These are phyloP conservation scores for Agrochola lychnidis DNA, from an alignment of 2,888 invertebrate genomes.

Conservation along the genomic window DNA sequence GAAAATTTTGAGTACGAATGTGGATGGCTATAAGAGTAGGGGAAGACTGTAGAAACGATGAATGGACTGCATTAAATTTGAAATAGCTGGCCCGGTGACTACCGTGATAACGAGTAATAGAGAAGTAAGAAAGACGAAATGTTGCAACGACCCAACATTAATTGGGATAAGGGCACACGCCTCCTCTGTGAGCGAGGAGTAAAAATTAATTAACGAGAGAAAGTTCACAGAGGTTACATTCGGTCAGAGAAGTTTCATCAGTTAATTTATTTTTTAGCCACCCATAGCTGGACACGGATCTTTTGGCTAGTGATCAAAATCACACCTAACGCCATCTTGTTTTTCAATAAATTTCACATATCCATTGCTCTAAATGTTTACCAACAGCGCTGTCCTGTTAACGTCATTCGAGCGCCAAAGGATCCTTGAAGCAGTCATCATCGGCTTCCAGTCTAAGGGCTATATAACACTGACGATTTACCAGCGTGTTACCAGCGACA, in stretches of 20 bases:
- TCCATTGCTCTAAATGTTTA: not conserved
- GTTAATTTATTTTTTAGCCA: not conserved
- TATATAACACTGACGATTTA: no score
- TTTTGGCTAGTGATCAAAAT: not conserved
- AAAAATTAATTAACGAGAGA: not conserved
- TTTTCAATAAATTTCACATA: not conserved
- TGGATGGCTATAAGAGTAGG: not conserved
- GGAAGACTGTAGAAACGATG: no score
- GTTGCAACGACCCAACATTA: no score
- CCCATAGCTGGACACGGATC: no score
- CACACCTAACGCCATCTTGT: not conserved
- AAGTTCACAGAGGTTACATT: not conserved
- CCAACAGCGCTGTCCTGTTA: not conserved
- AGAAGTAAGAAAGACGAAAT: no score
- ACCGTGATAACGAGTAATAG: no score
- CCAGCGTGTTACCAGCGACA: no score
- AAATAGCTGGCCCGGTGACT: no score
- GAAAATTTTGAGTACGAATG: not conserved
- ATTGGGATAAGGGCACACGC: not conserved
- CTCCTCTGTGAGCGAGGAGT: not conserved
- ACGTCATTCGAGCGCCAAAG: no score
- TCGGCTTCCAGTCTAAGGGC: not conserved
- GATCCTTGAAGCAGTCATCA: not conserved
- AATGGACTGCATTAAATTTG: no score
- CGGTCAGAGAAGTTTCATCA: not conserved